Percentiles rank a stretch among this genome's conserved stretches.
Conservation (phyloP, 1,140 invertebrate genomes). For the Leptinotarsa texana region DNA sequence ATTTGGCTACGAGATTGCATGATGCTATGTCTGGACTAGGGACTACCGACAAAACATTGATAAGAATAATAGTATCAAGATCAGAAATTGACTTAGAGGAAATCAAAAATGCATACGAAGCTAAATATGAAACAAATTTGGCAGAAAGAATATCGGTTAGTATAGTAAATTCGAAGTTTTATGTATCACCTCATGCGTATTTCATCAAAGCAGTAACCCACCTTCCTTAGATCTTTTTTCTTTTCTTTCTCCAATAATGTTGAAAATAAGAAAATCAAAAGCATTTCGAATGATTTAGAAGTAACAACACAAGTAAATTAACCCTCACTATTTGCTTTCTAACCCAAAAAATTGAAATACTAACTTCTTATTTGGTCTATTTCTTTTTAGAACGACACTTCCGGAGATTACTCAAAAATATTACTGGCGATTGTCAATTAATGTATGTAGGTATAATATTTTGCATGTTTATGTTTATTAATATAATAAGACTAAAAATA, state of each 20-base stretch:
- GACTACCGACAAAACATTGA: slow-evolving; percentile 83
- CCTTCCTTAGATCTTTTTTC: no score
- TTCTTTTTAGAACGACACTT: slow-evolving; percentile 15
- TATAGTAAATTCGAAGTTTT: slow-evolving; percentile 27
- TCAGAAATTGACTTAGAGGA: slow-evolving; percentile 87
- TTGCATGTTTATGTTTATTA: neutral
- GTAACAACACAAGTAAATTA: no score
- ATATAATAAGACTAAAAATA: neutral
- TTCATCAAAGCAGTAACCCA: neutral
- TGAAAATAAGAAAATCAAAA: no score
- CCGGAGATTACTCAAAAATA: slow-evolving; percentile 6
- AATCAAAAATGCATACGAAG: slow-evolving; percentile 80
- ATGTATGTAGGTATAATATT: neutral
- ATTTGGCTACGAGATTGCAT: slow-evolving; percentile 63
- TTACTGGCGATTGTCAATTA: slow-evolving; percentile 14
- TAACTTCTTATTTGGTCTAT: neutral
- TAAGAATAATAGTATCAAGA: slow-evolving; percentile 83
- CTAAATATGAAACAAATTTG: slow-evolving; percentile 78
- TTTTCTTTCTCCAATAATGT: no score
- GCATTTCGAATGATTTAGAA: no score
- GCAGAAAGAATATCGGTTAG: slow-evolving; percentile 78
- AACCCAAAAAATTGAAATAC: neutral
- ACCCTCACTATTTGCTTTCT: neutral
- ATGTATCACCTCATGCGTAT: neutral
- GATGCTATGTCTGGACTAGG: slow-evolving; percentile 86